phyloP scores from a whole-genome alignment of 2,888 invertebrate genomes.

The Luffia ferchaultella region DNA sequence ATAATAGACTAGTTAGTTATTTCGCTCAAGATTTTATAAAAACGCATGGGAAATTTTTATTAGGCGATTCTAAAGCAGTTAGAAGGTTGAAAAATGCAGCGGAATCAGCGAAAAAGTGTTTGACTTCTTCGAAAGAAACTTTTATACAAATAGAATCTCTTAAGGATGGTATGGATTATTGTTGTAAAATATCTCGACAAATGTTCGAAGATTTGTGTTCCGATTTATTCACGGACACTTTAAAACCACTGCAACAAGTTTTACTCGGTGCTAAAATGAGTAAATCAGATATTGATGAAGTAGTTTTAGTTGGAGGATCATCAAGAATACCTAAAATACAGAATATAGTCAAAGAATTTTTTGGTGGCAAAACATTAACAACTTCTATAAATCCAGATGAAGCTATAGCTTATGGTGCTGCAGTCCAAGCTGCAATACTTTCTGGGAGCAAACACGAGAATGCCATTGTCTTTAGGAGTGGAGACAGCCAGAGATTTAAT shows the following conservation, averaged over 20 bases:
- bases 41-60: constrained; percentile 72
- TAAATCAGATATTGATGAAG: constrained; percentile 80
- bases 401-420: constrained; percentile 93
- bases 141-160: constrained; percentile 89
- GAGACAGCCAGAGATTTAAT: constrained; percentile 84
- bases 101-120: constrained; percentile 79
- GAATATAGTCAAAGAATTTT: constrained; percentile 71
- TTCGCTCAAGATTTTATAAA: constrained; percentile 81
- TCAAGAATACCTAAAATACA: constrained; percentile 93
- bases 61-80: constrained; percentile 76
- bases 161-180: constrained; percentile 90
- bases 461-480: constrained; percentile 73
- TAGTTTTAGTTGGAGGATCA: constrained; percentile 91
- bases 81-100: constrained; percentile 87
- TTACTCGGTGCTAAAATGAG: constrained; percentile 84
- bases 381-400: constrained; percentile 93
- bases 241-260: constrained; percentile 87
- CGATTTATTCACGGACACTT: constrained; percentile 76
- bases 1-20: constrained; percentile 80
- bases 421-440: constrained; percentile 92
- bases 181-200: constrained; percentile 82
- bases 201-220: constrained; percentile 91
- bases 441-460: constrained; percentile 71
- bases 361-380: constrained; percentile 84
- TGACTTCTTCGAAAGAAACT: constrained; percentile 80